Evolutionary conservation across 2,113 vertebrate species (phyloP).

Genomic region (Cyanoramphus novaezelandiae): DNA sequence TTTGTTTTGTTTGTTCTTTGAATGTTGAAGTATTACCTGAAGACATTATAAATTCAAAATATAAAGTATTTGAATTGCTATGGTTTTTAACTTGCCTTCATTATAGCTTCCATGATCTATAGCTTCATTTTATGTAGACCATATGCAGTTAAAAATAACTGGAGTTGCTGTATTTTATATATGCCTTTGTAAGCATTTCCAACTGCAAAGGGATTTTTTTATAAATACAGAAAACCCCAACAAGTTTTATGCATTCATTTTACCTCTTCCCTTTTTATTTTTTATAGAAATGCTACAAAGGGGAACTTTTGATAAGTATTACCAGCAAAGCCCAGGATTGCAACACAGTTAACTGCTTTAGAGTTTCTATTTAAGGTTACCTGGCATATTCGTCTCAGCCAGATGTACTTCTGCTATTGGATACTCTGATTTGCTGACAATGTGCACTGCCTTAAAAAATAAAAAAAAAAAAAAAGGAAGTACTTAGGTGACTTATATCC

Average conservation of each 20-base stretch:
- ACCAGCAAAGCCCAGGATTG: constrained; percentile 72
- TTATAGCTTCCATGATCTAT: constrained; percentile 54
- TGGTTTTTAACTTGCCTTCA: constrained; percentile 36
- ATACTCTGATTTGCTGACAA: constrained; percentile 78
- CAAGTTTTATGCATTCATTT: constrained; percentile 75
- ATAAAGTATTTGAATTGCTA: constrained; percentile 8
- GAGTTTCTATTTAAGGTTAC: constrained; percentile 79
- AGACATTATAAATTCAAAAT: constrained; percentile 17
- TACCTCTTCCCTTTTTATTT: constrained; percentile 84
- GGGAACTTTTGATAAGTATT: constrained; percentile 77
- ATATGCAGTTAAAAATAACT: constrained; percentile 69
- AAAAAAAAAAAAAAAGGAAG: constrained; percentile 54
- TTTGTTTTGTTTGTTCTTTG: constrained; percentile 6
- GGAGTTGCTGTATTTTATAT: constrained; percentile 68
- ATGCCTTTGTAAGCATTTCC: constrained; percentile 71
- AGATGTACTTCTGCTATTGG: constrained; percentile 76
- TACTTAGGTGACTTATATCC: constrained; percentile 78
- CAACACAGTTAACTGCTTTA: constrained; percentile 67
- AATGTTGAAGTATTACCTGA: background rate
- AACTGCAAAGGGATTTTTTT: constrained; percentile 53
- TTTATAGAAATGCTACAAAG: constrained; percentile 79
- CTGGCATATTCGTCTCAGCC: constrained; percentile 71
- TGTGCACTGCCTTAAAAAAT: constrained; percentile 56
- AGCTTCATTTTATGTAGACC: constrained; percentile 68
- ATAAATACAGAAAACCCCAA: constrained; percentile 52